Evolutionary conservation across 2,797 vertebrate genomes (phyloP).

Genomic region (Trachurus trachurus): DNA sequence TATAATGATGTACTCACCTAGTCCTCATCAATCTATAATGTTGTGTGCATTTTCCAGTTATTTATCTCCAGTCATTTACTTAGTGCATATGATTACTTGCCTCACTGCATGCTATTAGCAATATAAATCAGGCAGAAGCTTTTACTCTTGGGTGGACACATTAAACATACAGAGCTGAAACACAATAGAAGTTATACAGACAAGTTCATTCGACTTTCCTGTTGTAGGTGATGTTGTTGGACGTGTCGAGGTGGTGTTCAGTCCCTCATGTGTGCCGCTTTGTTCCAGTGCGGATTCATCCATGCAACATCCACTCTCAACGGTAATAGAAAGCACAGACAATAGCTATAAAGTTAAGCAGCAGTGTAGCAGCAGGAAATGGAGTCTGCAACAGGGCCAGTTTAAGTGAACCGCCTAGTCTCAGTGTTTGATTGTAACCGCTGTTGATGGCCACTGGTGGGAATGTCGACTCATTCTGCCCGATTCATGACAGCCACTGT

Average conservation of each 20-base stretch:
- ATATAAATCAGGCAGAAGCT: neutral
- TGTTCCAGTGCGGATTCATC: neutral
- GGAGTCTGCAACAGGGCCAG: conserved; percentile 6
- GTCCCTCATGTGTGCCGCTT: neutral
- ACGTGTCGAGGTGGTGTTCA: too few relatives aligned
- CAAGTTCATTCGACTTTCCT: neutral
- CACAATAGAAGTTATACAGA: neutral
- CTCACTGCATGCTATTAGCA: conserved; percentile 16
- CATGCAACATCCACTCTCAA: neutral
- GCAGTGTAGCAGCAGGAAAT: conserved; percentile 9
- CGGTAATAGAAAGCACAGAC: neutral
- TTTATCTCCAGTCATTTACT: conserved; percentile 1
- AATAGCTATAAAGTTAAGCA: neutral
- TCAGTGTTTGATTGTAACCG: conserved; percentile 44
- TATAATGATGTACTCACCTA: neutral
- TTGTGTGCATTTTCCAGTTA: conserved; percentile 11
- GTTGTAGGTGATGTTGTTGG: neutral
- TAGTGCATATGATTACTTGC: conserved; percentile 17
- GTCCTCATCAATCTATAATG: neutral
- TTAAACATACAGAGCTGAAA: neutral
- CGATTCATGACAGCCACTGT: conserved; percentile 27
- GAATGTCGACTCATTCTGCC: conserved; percentile 21
- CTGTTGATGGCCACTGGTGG: conserved; percentile 47
- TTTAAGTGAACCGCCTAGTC: conserved; percentile 16
- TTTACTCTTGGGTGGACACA: neutral